Percentiles rank a stretch among this genome's conserved stretches.
Evolutionary conservation across 2,113 vertebrate genomes (phyloP).

Genomic region (Cepphus grylle): DNA sequence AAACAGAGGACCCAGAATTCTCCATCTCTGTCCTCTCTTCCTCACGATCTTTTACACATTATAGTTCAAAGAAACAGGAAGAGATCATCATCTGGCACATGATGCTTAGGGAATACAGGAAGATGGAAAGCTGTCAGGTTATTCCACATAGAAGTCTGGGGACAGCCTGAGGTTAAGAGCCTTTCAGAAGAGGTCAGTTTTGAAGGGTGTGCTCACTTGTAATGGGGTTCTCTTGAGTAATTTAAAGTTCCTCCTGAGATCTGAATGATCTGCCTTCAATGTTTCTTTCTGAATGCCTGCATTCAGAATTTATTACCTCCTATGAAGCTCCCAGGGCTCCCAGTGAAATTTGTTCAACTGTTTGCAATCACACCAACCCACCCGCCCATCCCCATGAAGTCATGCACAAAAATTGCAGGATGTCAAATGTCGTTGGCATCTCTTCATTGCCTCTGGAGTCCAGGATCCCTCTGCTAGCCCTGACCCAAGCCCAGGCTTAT

Average conservation of each 20-base stretch:
- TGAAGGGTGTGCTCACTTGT: not conserved
- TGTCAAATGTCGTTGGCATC: conserved; percentile 39
- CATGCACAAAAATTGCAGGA: conserved; percentile 38
- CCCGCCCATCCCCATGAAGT: not conserved
- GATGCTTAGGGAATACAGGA: not conserved
- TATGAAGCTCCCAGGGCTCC: conserved; percentile 3
- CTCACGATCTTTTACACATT: not conserved
- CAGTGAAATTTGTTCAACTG: conserved; percentile 36
- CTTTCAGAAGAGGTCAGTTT: not conserved
- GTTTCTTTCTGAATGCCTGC: not conserved
- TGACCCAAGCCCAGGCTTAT: not conserved
- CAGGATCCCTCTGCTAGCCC: conserved; percentile 4
- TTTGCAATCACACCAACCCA: conserved; percentile 27
- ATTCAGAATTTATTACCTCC: not conserved
- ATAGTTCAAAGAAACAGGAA: not conserved
- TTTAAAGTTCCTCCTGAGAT: not conserved
- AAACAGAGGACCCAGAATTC: not conserved
- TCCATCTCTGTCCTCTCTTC: not conserved
- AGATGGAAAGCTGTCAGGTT: not conserved
- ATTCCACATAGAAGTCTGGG: not conserved
- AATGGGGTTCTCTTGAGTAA: not conserved
- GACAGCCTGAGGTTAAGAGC: not conserved
- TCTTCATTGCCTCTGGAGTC: conserved; percentile 32
- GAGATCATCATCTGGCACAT: not conserved
- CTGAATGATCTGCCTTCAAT: not conserved